phyloP scores from a whole-genome alignment of 2,113 vertebrate species.

The Muntiacus reevesi region DNA sequence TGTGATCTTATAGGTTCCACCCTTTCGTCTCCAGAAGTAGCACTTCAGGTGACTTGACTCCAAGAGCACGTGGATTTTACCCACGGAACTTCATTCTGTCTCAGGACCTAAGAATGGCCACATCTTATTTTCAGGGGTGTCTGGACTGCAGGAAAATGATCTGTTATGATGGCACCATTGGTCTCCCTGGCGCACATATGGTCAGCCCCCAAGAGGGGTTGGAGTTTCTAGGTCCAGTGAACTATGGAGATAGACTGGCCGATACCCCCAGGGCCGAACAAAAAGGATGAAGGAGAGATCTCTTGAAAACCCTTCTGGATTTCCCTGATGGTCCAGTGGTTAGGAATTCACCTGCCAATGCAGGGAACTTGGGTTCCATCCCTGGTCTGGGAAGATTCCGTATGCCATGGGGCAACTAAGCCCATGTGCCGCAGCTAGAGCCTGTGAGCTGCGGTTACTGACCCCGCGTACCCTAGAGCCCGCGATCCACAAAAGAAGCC shows the following conservation, averaged over 20 bases:
- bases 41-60: not conserved
- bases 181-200: not conserved
- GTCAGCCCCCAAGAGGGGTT: not conserved
- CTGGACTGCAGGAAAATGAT: not conserved
- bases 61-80: not conserved
- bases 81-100: not conserved
- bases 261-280: not conserved
- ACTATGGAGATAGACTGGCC: not conserved
- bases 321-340: not conserved
- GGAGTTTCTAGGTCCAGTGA: not conserved
- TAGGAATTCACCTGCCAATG: not conserved
- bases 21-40: not conserved
- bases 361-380: not conserved
- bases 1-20: not conserved
- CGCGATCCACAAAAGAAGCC: not conserved
- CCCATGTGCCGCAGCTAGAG: not conserved
- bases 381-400: not conserved
- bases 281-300: not conserved
- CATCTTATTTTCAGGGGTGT: not conserved
- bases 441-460: not conserved
- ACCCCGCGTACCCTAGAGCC: not conserved
- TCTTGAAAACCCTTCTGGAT: not conserved
- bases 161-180: fast-evolving
- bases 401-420: not conserved
- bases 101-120: not conserved